Evolutionary conservation across 2,797 vertebrate genomes (phyloP).

Genomic region (Molothrus aeneus): DNA sequence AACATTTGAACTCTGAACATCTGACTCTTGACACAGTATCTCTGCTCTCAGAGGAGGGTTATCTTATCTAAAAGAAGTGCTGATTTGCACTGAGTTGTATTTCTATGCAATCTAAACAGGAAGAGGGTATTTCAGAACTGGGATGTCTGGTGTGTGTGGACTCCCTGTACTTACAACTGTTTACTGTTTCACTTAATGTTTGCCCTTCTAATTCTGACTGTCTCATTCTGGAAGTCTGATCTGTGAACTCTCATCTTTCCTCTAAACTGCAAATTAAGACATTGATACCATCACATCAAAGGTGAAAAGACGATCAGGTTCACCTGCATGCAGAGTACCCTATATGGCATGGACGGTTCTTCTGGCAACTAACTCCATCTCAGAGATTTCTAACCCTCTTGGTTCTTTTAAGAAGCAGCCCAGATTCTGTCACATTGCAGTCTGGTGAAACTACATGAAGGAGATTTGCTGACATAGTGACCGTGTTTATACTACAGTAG

Average conservation of each 20-base stretch:
- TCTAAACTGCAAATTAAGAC: background rate
- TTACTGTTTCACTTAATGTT: background rate
- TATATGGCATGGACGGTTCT: background rate
- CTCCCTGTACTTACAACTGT: background rate
- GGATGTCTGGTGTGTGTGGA: background rate
- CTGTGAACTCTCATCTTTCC: background rate
- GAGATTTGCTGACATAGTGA: background rate
- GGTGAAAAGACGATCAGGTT: background rate
- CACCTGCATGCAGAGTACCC: background rate
- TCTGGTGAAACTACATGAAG: background rate
- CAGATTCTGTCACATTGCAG: background rate
- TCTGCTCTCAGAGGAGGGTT: background rate
- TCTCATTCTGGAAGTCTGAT: background rate
- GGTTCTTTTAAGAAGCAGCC: background rate
- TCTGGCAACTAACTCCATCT: background rate
- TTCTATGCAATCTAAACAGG: conserved; percentile 40
- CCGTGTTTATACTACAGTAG: background rate
- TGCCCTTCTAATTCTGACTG: background rate
- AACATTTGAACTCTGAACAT: background rate
- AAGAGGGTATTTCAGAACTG: conserved; percentile 15
- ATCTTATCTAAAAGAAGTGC: conserved; percentile 32
- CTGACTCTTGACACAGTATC: background rate
- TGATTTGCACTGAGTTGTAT: conserved; percentile 34
- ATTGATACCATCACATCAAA: background rate
- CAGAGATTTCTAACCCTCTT: background rate